Base-by-base conservation (phyloP, 2,113 vertebrate genomes). In the Callospermophilus lateralis region DNA sequence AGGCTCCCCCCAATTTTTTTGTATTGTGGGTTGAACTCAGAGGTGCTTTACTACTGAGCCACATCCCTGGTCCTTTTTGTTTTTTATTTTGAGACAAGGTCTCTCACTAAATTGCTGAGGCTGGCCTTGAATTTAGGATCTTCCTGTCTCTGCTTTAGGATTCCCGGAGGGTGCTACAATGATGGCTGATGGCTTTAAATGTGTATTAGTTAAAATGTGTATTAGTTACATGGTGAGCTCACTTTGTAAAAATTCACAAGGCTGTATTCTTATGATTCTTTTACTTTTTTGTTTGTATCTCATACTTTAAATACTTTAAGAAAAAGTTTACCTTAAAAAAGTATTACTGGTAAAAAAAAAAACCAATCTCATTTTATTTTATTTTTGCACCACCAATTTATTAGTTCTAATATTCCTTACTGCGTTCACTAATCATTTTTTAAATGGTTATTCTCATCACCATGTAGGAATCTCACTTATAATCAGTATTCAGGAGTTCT, bases 321-420 rank as follows among this genome's bases (percentile, higher is more conserved):
- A 77, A 93, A 89, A 88, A 65, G 6, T 24, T 70, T 78, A 72
- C 79, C 68, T 86, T 74, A 94, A 92, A 78, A 93, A 77, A 39
- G 68, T 51, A 76, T 61, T 74, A 86, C 53, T 79, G 22, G 4
- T 77, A 65, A 86, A 32, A 77, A 67, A 45, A 8, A 8, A 42
- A 42, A 42, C 39, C 39, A 45, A 63, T 68, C 72, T 73, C 73
- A 19, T 73, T 48, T 24, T 68, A 45, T 45, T 48, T 10, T 24
- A 63, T 78, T 93, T 86, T 89, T 88, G 28, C 1, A 87, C 4
- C 16, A 84, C n/a, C 2, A 42, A 11, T 37, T 1, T 94, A 30
- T 72, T 42, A 85, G 26, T 63, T 78, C 65, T 53, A 77, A 16
- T 39, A 61, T 20, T 51, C 77, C 53, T 84, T 37, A 26, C 34